Evolutionary conservation across 2,113 vertebrate genomes (phyloP).

Genomic region (Ornithorhynchus anatinus): DNA sequence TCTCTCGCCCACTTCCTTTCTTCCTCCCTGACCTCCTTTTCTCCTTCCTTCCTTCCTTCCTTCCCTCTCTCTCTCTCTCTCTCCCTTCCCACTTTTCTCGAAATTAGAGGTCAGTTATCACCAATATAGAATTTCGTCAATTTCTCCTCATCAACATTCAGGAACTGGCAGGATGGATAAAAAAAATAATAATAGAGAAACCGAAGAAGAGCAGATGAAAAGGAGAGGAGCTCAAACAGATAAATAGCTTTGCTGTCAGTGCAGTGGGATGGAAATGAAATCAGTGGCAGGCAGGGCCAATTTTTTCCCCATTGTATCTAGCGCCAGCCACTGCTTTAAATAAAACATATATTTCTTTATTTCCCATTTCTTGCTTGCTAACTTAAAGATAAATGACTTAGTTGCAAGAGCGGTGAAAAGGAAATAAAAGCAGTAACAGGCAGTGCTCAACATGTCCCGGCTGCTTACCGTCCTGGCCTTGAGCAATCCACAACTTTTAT

Average conservation of each 20-base stretch:
- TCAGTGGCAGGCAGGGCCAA: constrained; percentile 39
- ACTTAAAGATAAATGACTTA: constrained; percentile 64
- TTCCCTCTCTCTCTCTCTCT: too few relatives aligned
- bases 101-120: too few relatives aligned
- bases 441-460: constrained; percentile 46
- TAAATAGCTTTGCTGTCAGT: constrained; percentile 52
- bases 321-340: constrained; percentile 59
- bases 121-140: constrained; percentile 26
- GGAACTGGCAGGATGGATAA: constrained; percentile 30
- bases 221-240: constrained; percentile 50
- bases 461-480: constrained; percentile 51
- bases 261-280: constrained; percentile 64
- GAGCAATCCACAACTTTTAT: constrained; percentile 50
- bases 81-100: too few relatives aligned
- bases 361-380: constrained; percentile 63
- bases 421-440: constrained; percentile 63
- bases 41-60: too few relatives aligned
- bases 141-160: constrained; percentile 64
- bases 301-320: constrained; percentile 43
- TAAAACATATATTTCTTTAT: constrained; percentile 63
- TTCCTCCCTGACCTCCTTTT: too few relatives aligned
- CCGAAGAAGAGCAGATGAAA: constrained; percentile 55
- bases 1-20: too few relatives aligned
- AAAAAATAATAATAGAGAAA: constrained; percentile 47
- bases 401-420: constrained; percentile 60